Conservation (phyloP, 1,140 invertebrate species). For the Leptopilina boulardi region DNA sequence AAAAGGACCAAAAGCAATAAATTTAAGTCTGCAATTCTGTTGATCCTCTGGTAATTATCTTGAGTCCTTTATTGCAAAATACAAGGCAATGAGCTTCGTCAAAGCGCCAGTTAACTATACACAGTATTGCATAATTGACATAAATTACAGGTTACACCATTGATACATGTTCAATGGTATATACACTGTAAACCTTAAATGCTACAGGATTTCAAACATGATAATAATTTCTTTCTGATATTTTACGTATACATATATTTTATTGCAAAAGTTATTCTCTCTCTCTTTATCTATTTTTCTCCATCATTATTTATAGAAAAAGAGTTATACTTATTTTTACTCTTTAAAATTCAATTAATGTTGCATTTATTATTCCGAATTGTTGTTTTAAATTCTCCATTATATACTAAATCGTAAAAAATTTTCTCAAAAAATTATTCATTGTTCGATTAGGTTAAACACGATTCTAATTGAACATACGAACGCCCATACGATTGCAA, state of each 20-base stretch:
- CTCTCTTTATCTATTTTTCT: not conserved
- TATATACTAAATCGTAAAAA: too few relatives aligned
- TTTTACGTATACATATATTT: too few relatives aligned
- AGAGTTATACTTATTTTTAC: too few relatives aligned
- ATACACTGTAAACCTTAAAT: not conserved
- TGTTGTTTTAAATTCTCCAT: too few relatives aligned
- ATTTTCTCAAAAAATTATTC: not conserved
- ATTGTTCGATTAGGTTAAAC: not conserved
- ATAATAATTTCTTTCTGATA: too few relatives aligned
- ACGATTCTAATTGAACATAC: conserved; percentile 8
- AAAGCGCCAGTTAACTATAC: not conserved
- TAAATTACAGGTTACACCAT: not conserved
- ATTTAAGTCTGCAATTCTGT: not conserved
- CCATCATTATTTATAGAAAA: not conserved
- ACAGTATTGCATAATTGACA: not conserved
- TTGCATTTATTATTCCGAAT: too few relatives aligned
- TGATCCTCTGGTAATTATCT: not conserved
- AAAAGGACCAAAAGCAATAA: not conserved
- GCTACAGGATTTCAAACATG: not conserved
- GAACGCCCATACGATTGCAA: not conserved
- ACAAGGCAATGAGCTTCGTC: not conserved
- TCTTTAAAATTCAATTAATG: too few relatives aligned
- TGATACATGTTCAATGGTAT: not conserved
- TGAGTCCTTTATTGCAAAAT: conserved; percentile 5
- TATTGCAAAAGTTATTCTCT: too few relatives aligned